Evolutionary conservation across 2,888 invertebrate species (phyloP).

Genomic region (Phyto melanocephala): DNA sequence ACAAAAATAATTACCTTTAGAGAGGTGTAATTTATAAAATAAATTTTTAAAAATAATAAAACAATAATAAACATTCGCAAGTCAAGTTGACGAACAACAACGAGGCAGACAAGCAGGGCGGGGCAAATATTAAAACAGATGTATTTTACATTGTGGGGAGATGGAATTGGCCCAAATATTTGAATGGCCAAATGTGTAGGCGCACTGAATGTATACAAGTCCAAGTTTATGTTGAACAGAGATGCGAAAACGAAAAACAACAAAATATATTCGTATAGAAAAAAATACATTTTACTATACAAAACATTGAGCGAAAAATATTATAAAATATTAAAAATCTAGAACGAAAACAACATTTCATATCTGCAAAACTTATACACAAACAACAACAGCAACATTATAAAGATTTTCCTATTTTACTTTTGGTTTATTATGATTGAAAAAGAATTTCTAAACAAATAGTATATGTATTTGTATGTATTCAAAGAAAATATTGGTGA

Average conservation of each 20-base stretch:
- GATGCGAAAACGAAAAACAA: slow-evolving; percentile 27
- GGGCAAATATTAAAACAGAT: not conserved
- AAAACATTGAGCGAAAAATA: slow-evolving; percentile 45
- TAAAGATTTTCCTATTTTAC: slow-evolving; percentile 26
- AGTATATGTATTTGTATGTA: not conserved
- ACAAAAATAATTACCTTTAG: slow-evolving; percentile 45
- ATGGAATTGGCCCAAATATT: slow-evolving; percentile 63
- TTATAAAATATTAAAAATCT: slow-evolving; percentile 32
- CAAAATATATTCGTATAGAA: not conserved
- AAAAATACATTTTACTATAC: slow-evolving; percentile 25
- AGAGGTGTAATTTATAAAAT: slow-evolving; percentile 52
- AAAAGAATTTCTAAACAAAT: too few species aligned
- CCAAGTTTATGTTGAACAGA: slow-evolving; percentile 68
- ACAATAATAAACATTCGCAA: slow-evolving; percentile 45
- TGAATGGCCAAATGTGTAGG: slow-evolving; percentile 64
- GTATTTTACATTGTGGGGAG: slow-evolving; percentile 25
- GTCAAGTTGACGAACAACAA: not conserved
- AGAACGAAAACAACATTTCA: slow-evolving; percentile 48
- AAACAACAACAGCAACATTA: slow-evolving; percentile 13
- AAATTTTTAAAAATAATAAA: slow-evolving; percentile 28
- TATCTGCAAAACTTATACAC: slow-evolving; percentile 51
- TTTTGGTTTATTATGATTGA: slow-evolving; percentile 17
- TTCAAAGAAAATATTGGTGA: not conserved
- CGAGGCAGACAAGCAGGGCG: not conserved
- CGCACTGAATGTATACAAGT: slow-evolving; percentile 66